A percentile compares a stretch with the other conserved stretches of the same genome.
Conservation (phyloP, 2,888 invertebrate genomes). For the Agelastica alni region DNA sequence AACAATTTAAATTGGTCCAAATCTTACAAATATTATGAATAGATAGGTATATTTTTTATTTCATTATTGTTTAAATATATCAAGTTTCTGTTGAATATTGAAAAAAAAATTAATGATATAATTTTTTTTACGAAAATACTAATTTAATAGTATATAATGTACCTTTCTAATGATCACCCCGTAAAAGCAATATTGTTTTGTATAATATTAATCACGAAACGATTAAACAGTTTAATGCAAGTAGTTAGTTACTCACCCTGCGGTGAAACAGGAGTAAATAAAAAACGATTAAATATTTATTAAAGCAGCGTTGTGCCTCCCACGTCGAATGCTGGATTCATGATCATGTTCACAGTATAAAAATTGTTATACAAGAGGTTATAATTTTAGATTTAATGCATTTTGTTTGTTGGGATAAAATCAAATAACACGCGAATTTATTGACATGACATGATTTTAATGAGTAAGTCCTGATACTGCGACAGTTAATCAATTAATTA, state of each 20-base stretch:
- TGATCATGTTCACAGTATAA: slow-evolving; percentile 7
- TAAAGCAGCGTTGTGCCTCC: slow-evolving; percentile 11
- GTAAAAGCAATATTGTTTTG: neutral
- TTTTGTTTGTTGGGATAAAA: neutral
- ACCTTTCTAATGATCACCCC: too few relatives aligned
- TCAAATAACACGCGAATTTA: neutral
- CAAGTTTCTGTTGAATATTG: too few relatives aligned
- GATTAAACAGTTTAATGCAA: neutral
- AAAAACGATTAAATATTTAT: slow-evolving; percentile 16
- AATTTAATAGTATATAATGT: too few relatives aligned
- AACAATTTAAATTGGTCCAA: too few relatives aligned
- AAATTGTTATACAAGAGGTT: neutral
- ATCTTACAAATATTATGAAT: too few relatives aligned
- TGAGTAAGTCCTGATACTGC: too few relatives aligned
- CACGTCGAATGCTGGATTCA: slow-evolving; percentile 13
- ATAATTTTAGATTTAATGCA: neutral
- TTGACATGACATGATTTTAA: too few relatives aligned
- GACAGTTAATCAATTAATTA: too few relatives aligned
- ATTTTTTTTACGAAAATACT: too few relatives aligned
- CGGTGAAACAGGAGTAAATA: slow-evolving; percentile 3
- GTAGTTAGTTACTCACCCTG: neutral
- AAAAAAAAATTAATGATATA: too few relatives aligned
- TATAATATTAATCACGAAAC: neutral
- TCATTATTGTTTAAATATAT: too few relatives aligned
- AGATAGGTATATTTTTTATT: too few relatives aligned